A percentile compares a stretch with the other conserved stretches of the same genome.
Conservation (phyloP, 2,797 vertebrate genomes). For the Psittacula derbiana region DNA sequence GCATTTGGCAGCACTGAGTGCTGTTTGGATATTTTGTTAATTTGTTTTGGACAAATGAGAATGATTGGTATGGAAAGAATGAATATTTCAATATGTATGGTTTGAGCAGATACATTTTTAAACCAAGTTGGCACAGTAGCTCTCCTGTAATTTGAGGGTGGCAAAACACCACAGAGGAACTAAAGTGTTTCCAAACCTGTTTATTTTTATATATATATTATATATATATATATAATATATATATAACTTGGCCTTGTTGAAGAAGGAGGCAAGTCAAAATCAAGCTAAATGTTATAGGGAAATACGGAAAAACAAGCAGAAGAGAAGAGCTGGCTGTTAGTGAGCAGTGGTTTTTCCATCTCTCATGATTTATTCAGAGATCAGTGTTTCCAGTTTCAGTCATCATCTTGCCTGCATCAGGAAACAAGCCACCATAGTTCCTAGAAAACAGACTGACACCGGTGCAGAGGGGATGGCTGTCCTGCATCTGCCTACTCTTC, state of each 20-base stretch:
- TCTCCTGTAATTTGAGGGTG: neutral
- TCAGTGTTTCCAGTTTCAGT: neutral
- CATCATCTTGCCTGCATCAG: neutral
- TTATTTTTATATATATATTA: neutral
- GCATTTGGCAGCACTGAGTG: neutral
- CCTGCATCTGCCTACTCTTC: neutral
- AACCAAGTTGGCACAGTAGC: neutral
- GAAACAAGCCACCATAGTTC: neutral
- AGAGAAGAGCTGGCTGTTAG: neutral
- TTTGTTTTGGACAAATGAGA: neutral
- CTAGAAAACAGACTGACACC: neutral
- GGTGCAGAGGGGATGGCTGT: accelerated
- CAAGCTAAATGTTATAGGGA: neutral
- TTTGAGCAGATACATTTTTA: neutral
- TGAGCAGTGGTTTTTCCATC: neutral
- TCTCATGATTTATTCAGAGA: neutral
- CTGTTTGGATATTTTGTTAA: neutral
- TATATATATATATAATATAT: no score
- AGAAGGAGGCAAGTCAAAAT: neutral
- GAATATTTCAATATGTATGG: neutral
- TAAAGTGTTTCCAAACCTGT: neutral
- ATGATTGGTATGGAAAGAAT: neutral
- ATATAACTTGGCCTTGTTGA: neutral
- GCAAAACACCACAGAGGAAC: neutral
- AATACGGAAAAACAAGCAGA: neutral